These are phyloP conservation scores for Tragelaphus scriptus DNA, from an alignment of 2,113 vertebrate genomes.

Conservation along the genomic window DNA sequence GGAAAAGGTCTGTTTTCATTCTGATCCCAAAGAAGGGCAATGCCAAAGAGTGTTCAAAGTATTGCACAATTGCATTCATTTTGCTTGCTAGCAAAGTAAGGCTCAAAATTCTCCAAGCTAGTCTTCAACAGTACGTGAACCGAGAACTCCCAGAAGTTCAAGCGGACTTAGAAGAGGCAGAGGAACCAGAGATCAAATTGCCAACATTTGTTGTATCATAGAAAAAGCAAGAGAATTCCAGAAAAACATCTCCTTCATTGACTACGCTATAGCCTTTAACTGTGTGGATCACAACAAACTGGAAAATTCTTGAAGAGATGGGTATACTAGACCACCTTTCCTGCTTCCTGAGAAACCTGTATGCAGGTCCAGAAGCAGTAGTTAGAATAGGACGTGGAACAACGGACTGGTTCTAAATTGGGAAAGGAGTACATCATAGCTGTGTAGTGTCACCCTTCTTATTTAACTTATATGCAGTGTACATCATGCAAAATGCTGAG, in stretches of 20 bases:
- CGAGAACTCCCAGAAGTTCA: neutral
- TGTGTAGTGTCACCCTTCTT: neutral
- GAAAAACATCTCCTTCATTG: neutral
- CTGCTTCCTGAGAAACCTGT: neutral
- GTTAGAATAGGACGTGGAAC: neutral
- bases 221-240: neutral
- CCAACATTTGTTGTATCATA: neutral
- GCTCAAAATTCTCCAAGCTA: neutral
- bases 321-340: neutral
- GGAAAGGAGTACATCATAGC: neutral
- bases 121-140: neutral
- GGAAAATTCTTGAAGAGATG: neutral
- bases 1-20: neutral
- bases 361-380: neutral
- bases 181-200: neutral
- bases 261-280: neutral
- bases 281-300: neutral
- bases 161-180: neutral
- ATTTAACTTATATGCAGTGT: neutral
- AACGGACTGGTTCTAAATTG: neutral
- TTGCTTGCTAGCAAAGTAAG: neutral
- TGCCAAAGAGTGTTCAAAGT: neutral
- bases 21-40: neutral
- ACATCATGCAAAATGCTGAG: neutral
- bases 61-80: neutral